Evolutionary conservation across 35 echinoderm and acorn worm species (phyloP).

Genomic region (Nesometra sesokonis): DNA sequence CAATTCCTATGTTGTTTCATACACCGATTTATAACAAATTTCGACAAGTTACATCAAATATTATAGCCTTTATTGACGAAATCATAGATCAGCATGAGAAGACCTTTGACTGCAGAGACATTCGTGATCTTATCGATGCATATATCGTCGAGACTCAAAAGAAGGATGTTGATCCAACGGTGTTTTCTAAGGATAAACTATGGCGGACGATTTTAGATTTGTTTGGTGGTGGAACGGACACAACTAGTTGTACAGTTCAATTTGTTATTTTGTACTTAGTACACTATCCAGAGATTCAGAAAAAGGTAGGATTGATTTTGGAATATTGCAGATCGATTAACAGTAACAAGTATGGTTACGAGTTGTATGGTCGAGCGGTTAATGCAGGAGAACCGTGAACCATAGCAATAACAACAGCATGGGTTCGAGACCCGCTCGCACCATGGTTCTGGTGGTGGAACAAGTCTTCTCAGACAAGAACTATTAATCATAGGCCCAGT

Average conservation of each 20-base stretch:
- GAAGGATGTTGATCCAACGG: neutral
- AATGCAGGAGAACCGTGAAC: too few species aligned
- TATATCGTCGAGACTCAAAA: constrained; percentile 16
- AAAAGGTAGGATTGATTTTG: constrained; percentile 39
- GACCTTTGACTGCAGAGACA: constrained; percentile 13
- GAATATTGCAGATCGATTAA: too few species aligned
- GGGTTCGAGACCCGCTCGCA: too few species aligned
- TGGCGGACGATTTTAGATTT: constrained; percentile 22
- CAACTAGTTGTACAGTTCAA: neutral
- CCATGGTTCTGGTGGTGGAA: too few species aligned
- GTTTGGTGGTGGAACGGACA: constrained; percentile 34
- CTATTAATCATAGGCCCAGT: too few species aligned
- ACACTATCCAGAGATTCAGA: constrained; percentile 16
- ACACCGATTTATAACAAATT: neutral
- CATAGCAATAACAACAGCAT: too few species aligned
- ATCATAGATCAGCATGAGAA: constrained; percentile 9
- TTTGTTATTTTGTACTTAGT: constrained; percentile 31
- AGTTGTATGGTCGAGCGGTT: too few species aligned
- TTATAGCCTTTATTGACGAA: constrained; percentile 1
- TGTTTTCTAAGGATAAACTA: neutral
- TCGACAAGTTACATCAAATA: neutral
- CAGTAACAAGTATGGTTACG: too few species aligned
- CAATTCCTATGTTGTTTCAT: neutral
- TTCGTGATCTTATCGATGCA: constrained; percentile 46
- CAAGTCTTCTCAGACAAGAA: too few species aligned